Base-by-base conservation (phyloP, 37 sponge, comb jelly and placozoan species). In the Oopsacas minuta region DNA sequence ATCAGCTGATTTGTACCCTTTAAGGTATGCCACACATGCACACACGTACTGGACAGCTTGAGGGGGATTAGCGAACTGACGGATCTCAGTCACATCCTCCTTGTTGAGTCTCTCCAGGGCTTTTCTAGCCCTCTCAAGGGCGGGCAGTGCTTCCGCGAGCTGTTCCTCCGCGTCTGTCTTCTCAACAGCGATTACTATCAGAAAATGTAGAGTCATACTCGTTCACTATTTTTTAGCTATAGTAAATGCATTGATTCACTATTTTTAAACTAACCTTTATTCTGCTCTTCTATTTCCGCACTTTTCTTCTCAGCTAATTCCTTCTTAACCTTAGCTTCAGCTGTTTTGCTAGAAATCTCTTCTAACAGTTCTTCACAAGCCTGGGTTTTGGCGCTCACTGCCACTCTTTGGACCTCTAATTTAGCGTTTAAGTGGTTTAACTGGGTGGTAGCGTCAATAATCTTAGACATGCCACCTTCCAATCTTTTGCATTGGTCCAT, bases 211-310 rank as follows among this genome's bases (percentile, higher is more conserved):
- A 61, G 51, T 17, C 51, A 22, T 17, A 46, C 51, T 46, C 51
- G 17, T 17, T 61, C 30, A 61, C 75, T 61, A 61, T 25, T 3
- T 34, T 3, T 5, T 32, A 3, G 32, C 7, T 34, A 61, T 61
- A 10, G 28, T 5, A 61, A 61, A 25, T 61, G 22, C 75, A 61
- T 61, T 20, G 28, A 61, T 12, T 61, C 30, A 61, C 75, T 61
- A 61, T 3, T n/a, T 3, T 34, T 61, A 12, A 7, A 20, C 36
- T 36, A 38, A n/a, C 86, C 91, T 83, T 93, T 93, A 53, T 98
- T 95, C 86, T 98, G 99, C 83, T 95, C 96, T 81, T 95, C 99
- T 38, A 98, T 94, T 52, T 98, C 99, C 8, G 85, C 83, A 89
- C 96, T 92, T 87, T 95, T 98, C 36, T 87, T 87, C 88, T 94